Conservation (phyloP, 2,113 vertebrate genomes). For the Anthoscopus minutus region DNA sequence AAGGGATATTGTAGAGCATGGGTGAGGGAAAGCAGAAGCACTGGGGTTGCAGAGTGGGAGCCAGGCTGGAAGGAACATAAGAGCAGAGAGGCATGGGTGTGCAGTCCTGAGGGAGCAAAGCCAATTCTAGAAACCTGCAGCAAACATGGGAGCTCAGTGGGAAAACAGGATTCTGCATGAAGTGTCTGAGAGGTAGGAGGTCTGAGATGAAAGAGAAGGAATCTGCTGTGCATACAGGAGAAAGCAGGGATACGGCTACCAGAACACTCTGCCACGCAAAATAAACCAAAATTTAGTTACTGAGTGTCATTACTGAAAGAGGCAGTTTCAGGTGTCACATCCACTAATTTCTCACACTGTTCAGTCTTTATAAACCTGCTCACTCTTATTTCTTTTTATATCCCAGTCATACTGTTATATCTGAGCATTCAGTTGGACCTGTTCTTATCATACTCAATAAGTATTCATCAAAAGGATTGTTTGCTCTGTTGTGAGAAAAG, state of each 20-base stretch:
- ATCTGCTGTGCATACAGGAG: not conserved
- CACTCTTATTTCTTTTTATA: not conserved
- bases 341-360: not conserved
- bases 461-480: not conserved
- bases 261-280: not conserved
- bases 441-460: not conserved
- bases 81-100: not conserved
- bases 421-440: not conserved
- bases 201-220: not conserved
- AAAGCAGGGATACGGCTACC: not conserved
- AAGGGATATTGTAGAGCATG: not conserved
- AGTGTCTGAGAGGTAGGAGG: not conserved
- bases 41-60: not conserved
- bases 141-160: not conserved
- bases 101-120: not conserved
- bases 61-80: not conserved
- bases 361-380: not conserved
- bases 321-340: not conserved
- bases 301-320: not conserved
- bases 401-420: not conserved
- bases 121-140: not conserved
- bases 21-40: not conserved
- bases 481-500: not conserved
- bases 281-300: not conserved
- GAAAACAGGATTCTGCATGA: not conserved